Evolutionary conservation across 2,888 invertebrate genomes (phyloP).

Genomic region (Pristionchus maxplancki): DNA sequence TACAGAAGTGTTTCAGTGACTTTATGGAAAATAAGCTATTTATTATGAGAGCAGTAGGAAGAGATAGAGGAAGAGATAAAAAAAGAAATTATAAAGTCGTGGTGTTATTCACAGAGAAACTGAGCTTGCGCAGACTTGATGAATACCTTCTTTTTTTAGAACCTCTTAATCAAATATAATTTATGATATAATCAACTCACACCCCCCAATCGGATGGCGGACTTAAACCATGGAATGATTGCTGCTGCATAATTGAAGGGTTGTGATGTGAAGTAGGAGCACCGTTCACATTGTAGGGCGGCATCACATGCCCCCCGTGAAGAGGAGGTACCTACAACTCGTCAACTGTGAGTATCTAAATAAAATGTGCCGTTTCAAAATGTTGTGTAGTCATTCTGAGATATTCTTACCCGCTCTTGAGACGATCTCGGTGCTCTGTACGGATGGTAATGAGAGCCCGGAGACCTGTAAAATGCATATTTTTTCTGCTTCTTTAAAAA

Average conservation of each 20-base stretch:
- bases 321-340: slow-evolving; percentile 46
- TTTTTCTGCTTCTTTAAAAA: slow-evolving; percentile 54
- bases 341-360: neutral
- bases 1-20: too few species aligned
- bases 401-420: slow-evolving; percentile 59
- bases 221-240: neutral
- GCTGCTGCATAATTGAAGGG: slow-evolving; percentile 32
- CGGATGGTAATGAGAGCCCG: slow-evolving; percentile 63
- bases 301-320: slow-evolving; percentile 27
- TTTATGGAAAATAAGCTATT: too few species aligned
- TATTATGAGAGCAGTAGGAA: too few species aligned
- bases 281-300: neutral
- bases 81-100: too few species aligned
- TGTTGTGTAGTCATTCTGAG: slow-evolving; percentile 26
- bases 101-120: neutral
- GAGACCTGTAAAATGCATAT: slow-evolving; percentile 50
- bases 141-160: too few species aligned
- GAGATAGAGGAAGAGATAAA: too few species aligned
- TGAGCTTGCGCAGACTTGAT: too few species aligned
- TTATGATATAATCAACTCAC: neutral
- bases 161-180: too few species aligned
- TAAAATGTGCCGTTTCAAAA: too few species aligned
- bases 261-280: neutral
- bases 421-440: slow-evolving; percentile 58
- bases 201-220: slow-evolving; percentile 40